Conservation (phyloP, 1,140 invertebrate species). For the Anthonomus grandis region DNA sequence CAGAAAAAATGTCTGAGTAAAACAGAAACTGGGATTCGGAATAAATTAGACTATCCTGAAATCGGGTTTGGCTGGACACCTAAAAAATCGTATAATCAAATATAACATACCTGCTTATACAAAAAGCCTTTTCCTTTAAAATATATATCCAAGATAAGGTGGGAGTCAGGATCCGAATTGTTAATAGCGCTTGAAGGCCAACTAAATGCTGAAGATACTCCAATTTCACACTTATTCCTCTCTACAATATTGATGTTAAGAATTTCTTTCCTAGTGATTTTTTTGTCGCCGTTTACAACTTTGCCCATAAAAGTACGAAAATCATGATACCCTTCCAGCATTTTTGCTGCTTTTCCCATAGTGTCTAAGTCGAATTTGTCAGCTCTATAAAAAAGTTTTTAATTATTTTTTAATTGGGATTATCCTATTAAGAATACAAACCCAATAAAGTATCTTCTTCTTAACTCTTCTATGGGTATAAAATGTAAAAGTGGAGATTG, state of each 20-base stretch:
- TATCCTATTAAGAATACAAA: slow-evolving; percentile 36
- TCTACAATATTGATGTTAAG: slow-evolving; percentile 50
- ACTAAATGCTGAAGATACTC: slow-evolving; percentile 33
- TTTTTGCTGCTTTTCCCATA: slow-evolving; percentile 52
- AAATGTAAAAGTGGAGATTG: slow-evolving; percentile 39
- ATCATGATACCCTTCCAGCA: slow-evolving; percentile 63
- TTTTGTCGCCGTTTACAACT: slow-evolving; percentile 40
- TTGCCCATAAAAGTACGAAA: slow-evolving; percentile 64
- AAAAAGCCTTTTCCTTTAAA: slow-evolving; percentile 63
- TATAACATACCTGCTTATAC: slow-evolving; percentile 71
- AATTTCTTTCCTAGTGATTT: slow-evolving; percentile 51
- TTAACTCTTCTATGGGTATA: slow-evolving; percentile 56
- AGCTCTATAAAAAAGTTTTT: slow-evolving; percentile 47
- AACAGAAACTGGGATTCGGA: too few species aligned
- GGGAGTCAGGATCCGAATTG: slow-evolving; percentile 49
- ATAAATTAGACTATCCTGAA: too few species aligned
- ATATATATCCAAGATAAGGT: slow-evolving; percentile 58
- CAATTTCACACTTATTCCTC: slow-evolving; percentile 23
- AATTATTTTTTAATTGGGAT: slow-evolving; percentile 7
- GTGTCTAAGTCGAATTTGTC: slow-evolving; percentile 58
- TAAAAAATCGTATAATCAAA: too few species aligned
- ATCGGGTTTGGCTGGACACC: too few species aligned
- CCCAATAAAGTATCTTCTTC: slow-evolving; percentile 52
- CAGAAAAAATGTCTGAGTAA: too few species aligned
- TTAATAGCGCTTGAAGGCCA: slow-evolving; percentile 33